Evolutionary conservation across 2,113 vertebrate species (phyloP).

Genomic region (Anoplopoma fimbria): DNA sequence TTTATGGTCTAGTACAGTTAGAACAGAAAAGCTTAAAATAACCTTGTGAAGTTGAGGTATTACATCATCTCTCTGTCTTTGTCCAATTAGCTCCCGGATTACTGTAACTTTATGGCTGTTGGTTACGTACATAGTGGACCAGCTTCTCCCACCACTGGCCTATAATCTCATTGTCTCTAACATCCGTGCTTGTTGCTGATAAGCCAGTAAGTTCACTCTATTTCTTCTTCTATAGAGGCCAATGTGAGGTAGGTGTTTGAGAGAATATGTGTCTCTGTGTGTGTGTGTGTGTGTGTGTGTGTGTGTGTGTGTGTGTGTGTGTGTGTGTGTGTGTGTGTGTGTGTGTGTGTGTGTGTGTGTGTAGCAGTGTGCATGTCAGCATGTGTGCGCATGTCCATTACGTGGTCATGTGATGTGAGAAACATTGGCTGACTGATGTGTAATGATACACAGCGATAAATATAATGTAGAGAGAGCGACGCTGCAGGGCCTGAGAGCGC

Average conservation of each 20-base stretch:
- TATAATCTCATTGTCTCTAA: conserved; percentile 9
- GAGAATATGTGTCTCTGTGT: no score
- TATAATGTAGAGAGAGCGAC: conserved; percentile 10
- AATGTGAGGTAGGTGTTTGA: not conserved
- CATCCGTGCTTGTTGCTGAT: conserved; percentile 2
- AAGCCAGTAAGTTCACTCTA: not conserved
- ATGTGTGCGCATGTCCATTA: not conserved
- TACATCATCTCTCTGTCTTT: not conserved
- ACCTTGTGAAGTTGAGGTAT: not conserved
- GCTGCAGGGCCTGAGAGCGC: not conserved
- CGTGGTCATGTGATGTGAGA: conserved; percentile 5
- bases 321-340: not conserved
- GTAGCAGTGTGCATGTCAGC: not conserved
- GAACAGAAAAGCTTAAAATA: not conserved
- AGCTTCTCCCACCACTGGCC: conserved; percentile 16
- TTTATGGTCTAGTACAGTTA: not conserved
- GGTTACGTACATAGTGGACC: not conserved
- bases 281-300: not conserved
- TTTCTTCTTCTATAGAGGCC: conserved; percentile 2
- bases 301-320: not conserved
- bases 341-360: not conserved
- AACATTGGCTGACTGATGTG: not conserved
- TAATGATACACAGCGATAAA: conserved; percentile 20
- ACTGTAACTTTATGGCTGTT: not conserved
- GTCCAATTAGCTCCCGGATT: not conserved